phyloP scores from a whole-genome alignment of 2,113 vertebrate genomes.

The Spheniscus mendiculus region DNA sequence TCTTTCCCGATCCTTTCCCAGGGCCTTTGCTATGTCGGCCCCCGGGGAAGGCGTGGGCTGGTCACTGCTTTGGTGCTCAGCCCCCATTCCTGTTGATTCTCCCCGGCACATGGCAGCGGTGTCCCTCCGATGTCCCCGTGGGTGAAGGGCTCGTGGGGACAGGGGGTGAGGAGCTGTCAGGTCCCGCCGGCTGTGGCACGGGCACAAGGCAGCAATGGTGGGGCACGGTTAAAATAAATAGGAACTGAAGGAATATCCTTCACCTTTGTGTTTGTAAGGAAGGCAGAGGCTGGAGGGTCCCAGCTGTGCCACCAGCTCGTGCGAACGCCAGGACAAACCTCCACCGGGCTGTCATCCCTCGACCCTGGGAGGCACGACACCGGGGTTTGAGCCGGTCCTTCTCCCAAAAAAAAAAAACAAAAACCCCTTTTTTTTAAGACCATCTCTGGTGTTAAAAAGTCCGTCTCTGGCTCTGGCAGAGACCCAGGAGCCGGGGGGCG shows the following conservation, averaged over 20 bases:
- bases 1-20: not conserved
- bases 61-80: not conserved
- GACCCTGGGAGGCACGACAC: accelerated
- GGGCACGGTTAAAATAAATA: not conserved
- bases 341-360: accelerated
- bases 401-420: too few relatives aligned
- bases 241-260: not conserved
- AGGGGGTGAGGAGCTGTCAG: not conserved
- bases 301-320: not conserved
- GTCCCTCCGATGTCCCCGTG: not conserved
- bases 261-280: not conserved
- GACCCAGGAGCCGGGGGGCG: accelerated
- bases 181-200: accelerated
- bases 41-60: not conserved
- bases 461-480: not conserved
- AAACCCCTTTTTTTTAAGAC: too few relatives aligned
- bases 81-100: not conserved
- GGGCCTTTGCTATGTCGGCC: not conserved
- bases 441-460: too few relatives aligned
- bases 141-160: not conserved
- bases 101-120: accelerated
- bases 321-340: accelerated
- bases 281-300: not conserved
- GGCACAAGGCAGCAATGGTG: not conserved
- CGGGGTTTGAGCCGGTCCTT: not conserved